Conservation (phyloP, 2,797 vertebrate genomes). For the Cynodonichthys magdalenae region DNA sequence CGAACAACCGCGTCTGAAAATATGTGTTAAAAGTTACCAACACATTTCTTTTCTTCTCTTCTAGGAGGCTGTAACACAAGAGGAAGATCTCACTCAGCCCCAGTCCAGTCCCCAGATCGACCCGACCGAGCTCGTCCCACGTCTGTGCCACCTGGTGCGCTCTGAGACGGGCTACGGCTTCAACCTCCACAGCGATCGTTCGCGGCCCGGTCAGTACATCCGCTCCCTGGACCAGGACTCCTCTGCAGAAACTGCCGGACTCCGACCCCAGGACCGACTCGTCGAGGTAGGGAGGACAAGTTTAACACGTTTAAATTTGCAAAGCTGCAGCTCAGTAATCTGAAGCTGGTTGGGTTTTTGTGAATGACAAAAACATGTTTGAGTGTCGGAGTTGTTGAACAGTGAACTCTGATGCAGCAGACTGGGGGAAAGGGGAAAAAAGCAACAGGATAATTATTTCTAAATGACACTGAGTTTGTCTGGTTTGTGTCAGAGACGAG, state of each 20-base stretch:
- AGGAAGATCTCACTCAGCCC: slow-evolving; percentile 34
- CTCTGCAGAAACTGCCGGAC: slow-evolving; percentile 86
- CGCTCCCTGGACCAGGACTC: slow-evolving; percentile 91
- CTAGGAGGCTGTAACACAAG: slow-evolving; percentile 62
- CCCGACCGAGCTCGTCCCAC: slow-evolving; percentile 84
- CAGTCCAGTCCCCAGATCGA: slow-evolving; percentile 48
- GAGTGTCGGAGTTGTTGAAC: slow-evolving; percentile 6
- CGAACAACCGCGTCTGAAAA: no score
- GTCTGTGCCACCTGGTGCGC: slow-evolving; percentile 90
- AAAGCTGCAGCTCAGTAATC: no score
- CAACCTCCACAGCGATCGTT: slow-evolving; percentile 96
- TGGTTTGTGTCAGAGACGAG: neutral
- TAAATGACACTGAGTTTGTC: slow-evolving; percentile 11
- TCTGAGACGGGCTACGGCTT: slow-evolving; percentile 92
- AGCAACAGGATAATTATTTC: slow-evolving; percentile 22
- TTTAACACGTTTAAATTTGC: neutral
- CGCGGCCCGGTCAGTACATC: slow-evolving; percentile 94
- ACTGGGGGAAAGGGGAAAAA: slow-evolving; percentile 3
- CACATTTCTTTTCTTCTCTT: slow-evolving; percentile 2
- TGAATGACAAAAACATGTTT: neutral
- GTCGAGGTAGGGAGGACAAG: slow-evolving; percentile 85
- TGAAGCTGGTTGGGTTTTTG: no score
- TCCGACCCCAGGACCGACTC: slow-evolving; percentile 91
- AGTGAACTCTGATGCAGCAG: neutral
- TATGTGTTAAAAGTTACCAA: no score